phyloP scores from a whole-genome alignment of 2,797 vertebrate species.

The Mallotus villosus region DNA sequence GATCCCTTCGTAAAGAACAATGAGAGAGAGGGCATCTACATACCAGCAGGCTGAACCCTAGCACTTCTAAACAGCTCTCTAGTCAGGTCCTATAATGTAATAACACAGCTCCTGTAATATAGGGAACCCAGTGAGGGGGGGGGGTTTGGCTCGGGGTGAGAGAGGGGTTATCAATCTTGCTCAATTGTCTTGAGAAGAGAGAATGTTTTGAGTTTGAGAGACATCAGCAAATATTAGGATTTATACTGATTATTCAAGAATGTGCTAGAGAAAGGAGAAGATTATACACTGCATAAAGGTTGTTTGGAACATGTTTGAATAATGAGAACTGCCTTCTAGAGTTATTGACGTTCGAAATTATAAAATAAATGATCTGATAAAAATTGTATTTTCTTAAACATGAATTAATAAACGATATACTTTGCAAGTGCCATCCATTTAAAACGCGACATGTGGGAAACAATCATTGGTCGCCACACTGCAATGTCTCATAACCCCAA shows the following conservation, averaged over 20 bases:
- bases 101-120: no score
- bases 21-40: background rate
- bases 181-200: conserved; percentile 13
- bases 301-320: no score
- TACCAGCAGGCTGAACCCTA: background rate
- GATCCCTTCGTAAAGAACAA: background rate
- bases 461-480: background rate
- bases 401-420: no score
- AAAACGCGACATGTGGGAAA: background rate
- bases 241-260: conserved; percentile 19
- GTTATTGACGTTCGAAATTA: background rate
- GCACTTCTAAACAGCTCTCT: background rate
- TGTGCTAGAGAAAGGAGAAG: conserved; percentile 1
- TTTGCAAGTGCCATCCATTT: no score
- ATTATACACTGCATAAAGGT: no score
- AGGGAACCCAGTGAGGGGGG: background rate
- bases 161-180: conserved; percentile 9
- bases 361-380: conserved; percentile 5
- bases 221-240: conserved; percentile 14
- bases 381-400: background rate
- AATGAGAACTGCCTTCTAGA: no score
- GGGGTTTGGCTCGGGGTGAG: background rate
- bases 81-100: background rate
- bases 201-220: conserved; percentile 13
- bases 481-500: background rate